Base-by-base conservation (phyloP, 2,113 vertebrate genomes). In the Corythornis vintsioides region DNA sequence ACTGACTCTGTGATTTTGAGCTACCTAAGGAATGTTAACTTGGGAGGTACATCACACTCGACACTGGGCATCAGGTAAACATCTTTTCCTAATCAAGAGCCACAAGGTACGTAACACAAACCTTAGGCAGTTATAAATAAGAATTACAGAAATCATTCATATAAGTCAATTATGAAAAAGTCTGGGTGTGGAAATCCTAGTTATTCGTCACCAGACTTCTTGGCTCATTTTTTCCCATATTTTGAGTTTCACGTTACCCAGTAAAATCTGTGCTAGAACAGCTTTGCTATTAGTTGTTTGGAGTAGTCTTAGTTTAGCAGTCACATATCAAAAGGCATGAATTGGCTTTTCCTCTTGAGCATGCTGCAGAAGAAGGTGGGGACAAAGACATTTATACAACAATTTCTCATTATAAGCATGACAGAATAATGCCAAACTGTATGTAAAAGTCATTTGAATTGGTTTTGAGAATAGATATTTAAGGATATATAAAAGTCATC, bases 341-440 rank as follows among this genome's bases (percentile, higher is more conserved):
- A 48, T 10, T 82, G 26, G 26, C 26, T 69, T 73, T 74, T 69
- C 50, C 26, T 57, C 40, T 83, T 42, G 33, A 8, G 0, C 50
- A 24, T 3, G 0, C 9, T 26, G 26, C 0, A 0, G 47, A 29
- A 18, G 75, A 72, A 29, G 26, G 11, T 22, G 6, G 7, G 3
- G 1, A 7, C 35, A 70, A 7, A 65, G 48, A 11, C 10, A 28
- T 45, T 48, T 55, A 9, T 55, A 28, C 5, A 64, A 8, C 26
- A 18, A 19, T 69, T 72, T 69, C 9, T 83, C 28, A 13, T 77
- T 90, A 77, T 74, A 19, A 50, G 24, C 21, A 16, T 64, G 52
- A 42, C 16, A 78, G 43, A 88, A 55, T 33, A 33, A 61, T 84
- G 70, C 29, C 20, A 60, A 48, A 26, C 16, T 72, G 42, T 72